These are phyloP conservation scores for Octopus sinensis DNA, from an alignment of 1,140 invertebrate genomes.

Conservation along the genomic window DNA sequence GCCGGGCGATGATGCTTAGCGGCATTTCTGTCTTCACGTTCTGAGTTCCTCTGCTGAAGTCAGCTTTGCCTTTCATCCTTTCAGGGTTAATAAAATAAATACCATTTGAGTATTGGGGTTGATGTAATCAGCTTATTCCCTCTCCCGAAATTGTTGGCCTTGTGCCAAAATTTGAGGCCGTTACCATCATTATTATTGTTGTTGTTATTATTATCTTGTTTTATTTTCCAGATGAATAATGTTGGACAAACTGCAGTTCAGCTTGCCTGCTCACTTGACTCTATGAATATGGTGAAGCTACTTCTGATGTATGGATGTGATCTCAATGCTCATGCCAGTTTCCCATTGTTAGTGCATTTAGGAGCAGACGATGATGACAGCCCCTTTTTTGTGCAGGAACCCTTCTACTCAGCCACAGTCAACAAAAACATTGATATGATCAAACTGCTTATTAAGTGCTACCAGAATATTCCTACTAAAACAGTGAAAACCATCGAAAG, in stretches of 20 bases:
- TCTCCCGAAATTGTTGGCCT: no score
- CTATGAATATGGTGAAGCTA: slow-evolving; percentile 36
- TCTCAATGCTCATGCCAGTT: slow-evolving; percentile 39
- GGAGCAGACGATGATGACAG: slow-evolving; percentile 44
- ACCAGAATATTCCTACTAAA: slow-evolving; percentile 32
- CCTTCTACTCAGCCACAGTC: slow-evolving; percentile 48
- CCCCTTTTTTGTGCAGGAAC: slow-evolving; percentile 52
- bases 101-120: no score
- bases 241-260: slow-evolving; percentile 47
- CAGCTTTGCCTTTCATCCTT: no score
- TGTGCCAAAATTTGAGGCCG: no score
- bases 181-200: no score
- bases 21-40: no score
- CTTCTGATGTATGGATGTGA: slow-evolving; percentile 48
- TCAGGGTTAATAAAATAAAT: no score
- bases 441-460: slow-evolving; percentile 42
- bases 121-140: no score
- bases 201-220: background rate
- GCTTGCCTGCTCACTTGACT: slow-evolving; percentile 42
- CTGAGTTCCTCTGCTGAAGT: no score
- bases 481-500: slow-evolving; percentile 33
- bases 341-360: slow-evolving; percentile 43
- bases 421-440: slow-evolving; percentile 48
- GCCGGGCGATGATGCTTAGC: no score
- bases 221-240: slow-evolving; percentile 45